Evolutionary conservation across 2,888 invertebrate species (phyloP).

Genomic region (Timandra comae): DNA sequence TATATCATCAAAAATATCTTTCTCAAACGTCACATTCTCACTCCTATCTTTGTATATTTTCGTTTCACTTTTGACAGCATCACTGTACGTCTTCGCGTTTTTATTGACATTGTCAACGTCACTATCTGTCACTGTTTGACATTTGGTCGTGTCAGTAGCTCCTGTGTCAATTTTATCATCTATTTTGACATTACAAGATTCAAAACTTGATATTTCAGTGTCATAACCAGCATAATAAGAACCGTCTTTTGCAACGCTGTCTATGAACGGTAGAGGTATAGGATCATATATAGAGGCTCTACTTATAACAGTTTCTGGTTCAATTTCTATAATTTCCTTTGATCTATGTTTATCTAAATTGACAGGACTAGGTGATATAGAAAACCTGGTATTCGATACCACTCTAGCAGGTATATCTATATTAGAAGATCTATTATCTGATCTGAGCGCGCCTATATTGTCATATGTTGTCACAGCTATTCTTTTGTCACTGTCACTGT

Average conservation of each 20-base stretch:
- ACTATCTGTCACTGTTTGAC: constrained; percentile 2
- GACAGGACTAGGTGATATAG: constrained; percentile 15
- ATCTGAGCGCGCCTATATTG: no score
- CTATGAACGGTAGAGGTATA: no score
- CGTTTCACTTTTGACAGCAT: constrained; percentile 31
- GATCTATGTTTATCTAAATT: constrained; percentile 4
- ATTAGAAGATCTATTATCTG: not conserved
- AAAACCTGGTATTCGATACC: constrained; percentile 15
- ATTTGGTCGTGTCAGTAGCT: constrained; percentile 5
- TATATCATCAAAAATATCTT: constrained; percentile 33
- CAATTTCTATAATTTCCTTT: no score
- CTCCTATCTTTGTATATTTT: constrained; percentile 34
- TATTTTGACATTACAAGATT: not conserved
- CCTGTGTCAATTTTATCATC: constrained; percentile 2
- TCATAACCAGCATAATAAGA: no score
- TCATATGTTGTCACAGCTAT: no score
- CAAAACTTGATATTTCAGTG: not conserved
- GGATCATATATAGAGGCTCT: no score
- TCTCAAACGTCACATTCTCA: constrained; percentile 40
- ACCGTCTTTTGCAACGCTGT: no score
- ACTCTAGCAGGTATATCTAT: not conserved
- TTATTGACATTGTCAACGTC: constrained; percentile 6
- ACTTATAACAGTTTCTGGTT: no score
- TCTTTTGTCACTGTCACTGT: no score
- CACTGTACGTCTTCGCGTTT: constrained; percentile 25